Evolutionary conservation across 1,140 invertebrate species (phyloP).

Genomic region (Bathynomus jamesi): DNA sequence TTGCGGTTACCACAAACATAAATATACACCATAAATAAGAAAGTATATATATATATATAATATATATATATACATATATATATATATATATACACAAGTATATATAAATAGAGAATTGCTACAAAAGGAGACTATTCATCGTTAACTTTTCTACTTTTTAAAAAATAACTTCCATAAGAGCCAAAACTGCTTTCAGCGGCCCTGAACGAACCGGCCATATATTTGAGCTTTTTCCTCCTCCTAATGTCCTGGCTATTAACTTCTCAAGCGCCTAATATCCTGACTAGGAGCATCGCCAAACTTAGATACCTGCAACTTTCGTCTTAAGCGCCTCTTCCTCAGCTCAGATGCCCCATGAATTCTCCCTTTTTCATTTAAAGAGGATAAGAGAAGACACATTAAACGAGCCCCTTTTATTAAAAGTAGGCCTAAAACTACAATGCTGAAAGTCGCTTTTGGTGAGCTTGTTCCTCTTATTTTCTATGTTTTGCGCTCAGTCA

Average conservation of each 20-base stretch:
- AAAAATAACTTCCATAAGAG: background rate
- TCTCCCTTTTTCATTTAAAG: background rate
- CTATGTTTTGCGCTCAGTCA: background rate
- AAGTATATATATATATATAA: no score
- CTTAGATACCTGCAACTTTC: background rate
- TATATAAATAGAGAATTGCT: background rate
- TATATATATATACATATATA: no score
- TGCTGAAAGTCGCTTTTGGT: background rate
- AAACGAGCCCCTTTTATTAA: background rate
- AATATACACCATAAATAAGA: no score
- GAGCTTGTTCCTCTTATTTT: background rate
- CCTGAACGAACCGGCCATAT: background rate
- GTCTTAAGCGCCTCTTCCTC: background rate
- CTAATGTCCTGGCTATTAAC: background rate
- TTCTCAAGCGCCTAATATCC: slow-evolving; percentile 1
- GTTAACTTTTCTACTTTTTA: background rate
- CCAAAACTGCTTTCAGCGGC: background rate
- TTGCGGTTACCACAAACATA: no score
- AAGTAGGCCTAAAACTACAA: background rate
- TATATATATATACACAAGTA: no score
- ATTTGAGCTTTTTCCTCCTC: background rate
- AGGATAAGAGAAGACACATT: background rate
- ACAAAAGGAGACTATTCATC: background rate
- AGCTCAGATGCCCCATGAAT: background rate
- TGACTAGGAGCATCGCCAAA: background rate